These are phyloP conservation scores for Notocelia uddmanniana DNA, from an alignment of 2,888 invertebrate species.

Conservation along the genomic window DNA sequence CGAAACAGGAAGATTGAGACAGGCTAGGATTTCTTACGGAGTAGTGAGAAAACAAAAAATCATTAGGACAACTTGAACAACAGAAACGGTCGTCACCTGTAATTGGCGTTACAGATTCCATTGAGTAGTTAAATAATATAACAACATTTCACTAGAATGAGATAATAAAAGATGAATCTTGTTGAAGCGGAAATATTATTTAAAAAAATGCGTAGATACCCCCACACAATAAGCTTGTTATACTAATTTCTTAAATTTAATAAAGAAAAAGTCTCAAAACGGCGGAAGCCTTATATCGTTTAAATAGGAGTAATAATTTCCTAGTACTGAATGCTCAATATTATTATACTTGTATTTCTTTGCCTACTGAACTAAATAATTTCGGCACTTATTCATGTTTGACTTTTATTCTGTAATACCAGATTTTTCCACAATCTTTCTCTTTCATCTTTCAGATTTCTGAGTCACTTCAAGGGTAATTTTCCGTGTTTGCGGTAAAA, in stretches of 20 bases:
- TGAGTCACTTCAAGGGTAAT: too few species aligned
- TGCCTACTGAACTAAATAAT: background rate
- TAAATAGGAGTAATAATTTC: background rate
- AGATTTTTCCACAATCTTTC: background rate
- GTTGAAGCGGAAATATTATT: too few species aligned
- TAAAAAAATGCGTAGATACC: background rate
- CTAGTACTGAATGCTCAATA: background rate
- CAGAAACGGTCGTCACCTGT: background rate
- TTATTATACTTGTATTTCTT: background rate
- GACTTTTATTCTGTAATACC: background rate
- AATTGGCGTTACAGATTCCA: background rate
- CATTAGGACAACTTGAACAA: conserved; percentile 13
- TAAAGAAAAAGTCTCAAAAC: background rate
- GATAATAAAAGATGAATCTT: too few species aligned
- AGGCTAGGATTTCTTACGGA: conserved; percentile 10
- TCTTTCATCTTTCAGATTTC: too few species aligned
- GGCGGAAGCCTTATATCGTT: background rate
- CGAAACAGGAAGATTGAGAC: conserved; percentile 30
- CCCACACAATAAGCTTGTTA: background rate
- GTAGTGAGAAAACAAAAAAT: background rate
- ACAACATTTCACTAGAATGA: too few species aligned
- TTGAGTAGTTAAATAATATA: too few species aligned
- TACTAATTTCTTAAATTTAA: background rate
- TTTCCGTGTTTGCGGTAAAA: too few species aligned
- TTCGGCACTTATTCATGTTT: too few species aligned